Percentiles rank a stretch among this genome's conserved stretches.
These are phyloP conservation scores for Clanis bilineata DNA, from an alignment of 2,888 invertebrate genomes.

Conservation along the genomic window DNA sequence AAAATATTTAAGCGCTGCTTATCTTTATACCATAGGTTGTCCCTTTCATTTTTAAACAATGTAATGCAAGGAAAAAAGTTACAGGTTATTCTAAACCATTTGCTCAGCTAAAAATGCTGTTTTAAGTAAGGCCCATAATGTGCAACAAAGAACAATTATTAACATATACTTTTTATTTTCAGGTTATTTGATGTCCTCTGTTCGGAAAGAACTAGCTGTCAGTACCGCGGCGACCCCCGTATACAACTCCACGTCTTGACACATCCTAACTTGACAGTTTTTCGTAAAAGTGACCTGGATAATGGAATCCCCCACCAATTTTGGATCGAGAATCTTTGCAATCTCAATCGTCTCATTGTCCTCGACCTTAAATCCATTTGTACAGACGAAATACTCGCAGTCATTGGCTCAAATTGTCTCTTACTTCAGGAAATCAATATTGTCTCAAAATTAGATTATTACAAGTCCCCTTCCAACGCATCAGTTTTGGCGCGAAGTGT, in stretches of 20 bases:
- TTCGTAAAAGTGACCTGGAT: constrained; percentile 74
- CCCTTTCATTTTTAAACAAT: too few relatives aligned
- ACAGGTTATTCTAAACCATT: too few relatives aligned
- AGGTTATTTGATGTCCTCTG: constrained; percentile 80
- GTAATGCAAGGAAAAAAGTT: too few relatives aligned
- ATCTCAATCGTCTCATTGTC: constrained; percentile 61
- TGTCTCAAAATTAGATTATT: constrained; percentile 73
- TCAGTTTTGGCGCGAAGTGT: constrained; percentile 74
- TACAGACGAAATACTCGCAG: constrained; percentile 75
- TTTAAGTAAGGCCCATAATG: not conserved
- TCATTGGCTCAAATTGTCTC: constrained; percentile 62
- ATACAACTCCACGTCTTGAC: constrained; percentile 68
- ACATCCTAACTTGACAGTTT: constrained; percentile 71
- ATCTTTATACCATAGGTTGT: too few relatives aligned
- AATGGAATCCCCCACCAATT: constrained; percentile 67
- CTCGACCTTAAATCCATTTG: constrained; percentile 77
- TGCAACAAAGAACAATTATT: not conserved
- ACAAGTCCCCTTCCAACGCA: constrained; percentile 74
- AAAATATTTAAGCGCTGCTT: too few relatives aligned
- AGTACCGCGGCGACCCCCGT: constrained; percentile 69
- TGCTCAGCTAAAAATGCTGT: too few relatives aligned
- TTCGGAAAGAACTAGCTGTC: constrained; percentile 69
- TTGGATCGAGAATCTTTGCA: constrained; percentile 66
- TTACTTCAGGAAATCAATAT: constrained; percentile 74
- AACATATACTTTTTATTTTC: constrained; percentile 44